phyloP scores from a whole-genome alignment of 2,888 invertebrate species.

The Calliopum simillimum region DNA sequence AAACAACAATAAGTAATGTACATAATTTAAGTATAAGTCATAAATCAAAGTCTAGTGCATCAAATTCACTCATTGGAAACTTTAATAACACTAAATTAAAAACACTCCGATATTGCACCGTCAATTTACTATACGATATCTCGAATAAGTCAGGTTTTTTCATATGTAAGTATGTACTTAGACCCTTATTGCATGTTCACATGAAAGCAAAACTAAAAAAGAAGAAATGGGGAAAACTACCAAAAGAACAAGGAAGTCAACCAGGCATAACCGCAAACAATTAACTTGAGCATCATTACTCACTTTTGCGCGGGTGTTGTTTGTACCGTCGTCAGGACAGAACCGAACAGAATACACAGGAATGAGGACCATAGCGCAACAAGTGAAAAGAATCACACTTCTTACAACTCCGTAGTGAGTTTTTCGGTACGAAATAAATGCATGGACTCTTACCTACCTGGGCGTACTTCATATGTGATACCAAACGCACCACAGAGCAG shows the following conservation, averaged over 20 bases:
- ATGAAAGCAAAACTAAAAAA: background rate
- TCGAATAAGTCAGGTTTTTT: background rate
- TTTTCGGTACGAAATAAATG: background rate
- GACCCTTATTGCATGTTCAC: slow-evolving; percentile 28
- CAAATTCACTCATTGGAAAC: too few relatives aligned
- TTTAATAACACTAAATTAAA: too few relatives aligned
- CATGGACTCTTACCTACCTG: background rate
- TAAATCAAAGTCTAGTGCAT: too few relatives aligned
- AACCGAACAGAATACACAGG: too few relatives aligned
- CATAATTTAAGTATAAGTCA: too few relatives aligned
- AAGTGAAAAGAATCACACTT: background rate
- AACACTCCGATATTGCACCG: too few relatives aligned
- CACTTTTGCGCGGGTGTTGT: background rate
- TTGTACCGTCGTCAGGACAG: background rate
- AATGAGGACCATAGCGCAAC: background rate
- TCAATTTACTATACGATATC: too few relatives aligned
- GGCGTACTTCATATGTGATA: too few relatives aligned
- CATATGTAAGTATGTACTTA: too few relatives aligned
- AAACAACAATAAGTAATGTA: too few relatives aligned
- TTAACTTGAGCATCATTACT: slow-evolving; percentile 20
- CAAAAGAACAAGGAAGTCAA: slow-evolving; percentile 14
- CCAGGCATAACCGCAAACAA: slow-evolving; percentile 26
- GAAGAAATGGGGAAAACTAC: background rate
- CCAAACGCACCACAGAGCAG: slow-evolving; percentile 4
- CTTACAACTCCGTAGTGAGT: background rate